Evolutionary conservation across 2,888 invertebrate species (phyloP).

Genomic region (Sarcophaga carnaria): DNA sequence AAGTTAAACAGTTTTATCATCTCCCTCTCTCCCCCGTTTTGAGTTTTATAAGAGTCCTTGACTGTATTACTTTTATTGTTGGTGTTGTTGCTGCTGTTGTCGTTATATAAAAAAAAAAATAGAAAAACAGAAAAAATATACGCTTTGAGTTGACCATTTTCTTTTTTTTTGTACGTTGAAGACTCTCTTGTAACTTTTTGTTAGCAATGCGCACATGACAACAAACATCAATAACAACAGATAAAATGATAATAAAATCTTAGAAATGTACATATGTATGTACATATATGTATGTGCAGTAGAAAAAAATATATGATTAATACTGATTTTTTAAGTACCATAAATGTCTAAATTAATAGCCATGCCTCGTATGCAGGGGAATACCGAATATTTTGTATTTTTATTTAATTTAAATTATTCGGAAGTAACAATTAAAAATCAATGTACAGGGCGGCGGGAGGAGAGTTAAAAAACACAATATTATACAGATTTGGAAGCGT

Average conservation of each 20-base stretch:
- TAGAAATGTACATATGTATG: not conserved
- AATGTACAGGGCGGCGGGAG: too few relatives aligned
- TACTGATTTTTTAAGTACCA: too few relatives aligned
- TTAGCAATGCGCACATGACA: conserved; percentile 1
- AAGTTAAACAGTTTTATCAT: conserved; percentile 57
- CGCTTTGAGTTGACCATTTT: conserved; percentile 54
- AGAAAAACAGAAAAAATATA: conserved; percentile 28
- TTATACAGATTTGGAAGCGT: too few relatives aligned
- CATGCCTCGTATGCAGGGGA: too few relatives aligned
- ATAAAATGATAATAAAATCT: conserved; percentile 17
- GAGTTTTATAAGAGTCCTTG: conserved; percentile 58
- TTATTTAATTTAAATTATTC: too few relatives aligned
- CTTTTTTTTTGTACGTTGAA: not conserved
- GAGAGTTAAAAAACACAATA: too few relatives aligned
- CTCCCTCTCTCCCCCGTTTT: conserved; percentile 29
- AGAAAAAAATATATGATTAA: not conserved
- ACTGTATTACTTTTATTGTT: conserved; percentile 53
- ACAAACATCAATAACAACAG: conserved; percentile 22
- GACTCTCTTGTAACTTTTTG: not conserved
- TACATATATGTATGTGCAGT: not conserved
- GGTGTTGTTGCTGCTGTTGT: not conserved
- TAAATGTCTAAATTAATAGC: too few relatives aligned
- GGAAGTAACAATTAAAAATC: too few relatives aligned
- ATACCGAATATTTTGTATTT: too few relatives aligned
- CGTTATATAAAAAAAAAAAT: not conserved